A percentile compares a stretch with the other conserved stretches of the same genome.
These are phyloP conservation scores for Oncopeltus fasciatus DNA, from an alignment of 1,140 invertebrate species.

Conservation along the genomic window DNA sequence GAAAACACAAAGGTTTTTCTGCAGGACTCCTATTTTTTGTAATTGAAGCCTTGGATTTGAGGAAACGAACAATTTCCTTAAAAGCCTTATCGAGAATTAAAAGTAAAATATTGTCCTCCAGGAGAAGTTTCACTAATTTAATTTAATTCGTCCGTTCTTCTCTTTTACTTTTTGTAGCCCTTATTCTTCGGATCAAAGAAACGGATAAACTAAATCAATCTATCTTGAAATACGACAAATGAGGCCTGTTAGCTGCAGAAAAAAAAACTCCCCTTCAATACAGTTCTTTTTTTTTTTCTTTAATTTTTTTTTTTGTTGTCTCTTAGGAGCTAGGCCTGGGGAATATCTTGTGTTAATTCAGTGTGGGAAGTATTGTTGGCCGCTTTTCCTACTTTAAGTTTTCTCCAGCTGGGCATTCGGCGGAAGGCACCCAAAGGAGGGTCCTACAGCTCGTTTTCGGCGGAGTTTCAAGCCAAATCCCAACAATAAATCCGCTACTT, in stretches of 20 bases:
- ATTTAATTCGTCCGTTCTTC: background rate
- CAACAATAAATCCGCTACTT: background rate
- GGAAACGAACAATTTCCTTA: conserved; percentile 9
- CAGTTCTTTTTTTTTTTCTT: background rate
- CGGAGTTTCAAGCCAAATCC: background rate
- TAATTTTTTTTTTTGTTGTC: background rate
- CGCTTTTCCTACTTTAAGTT: background rate
- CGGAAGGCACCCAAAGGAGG: background rate
- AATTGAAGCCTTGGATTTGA: conserved; percentile 8
- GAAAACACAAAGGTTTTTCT: background rate
- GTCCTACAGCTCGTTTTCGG: too few relatives aligned
- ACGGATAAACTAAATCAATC: conserved; percentile 10
- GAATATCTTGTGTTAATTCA: background rate
- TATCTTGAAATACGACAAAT: background rate
- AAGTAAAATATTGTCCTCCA: conserved; percentile 6
- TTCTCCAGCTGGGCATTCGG: background rate
- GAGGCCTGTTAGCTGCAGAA: background rate
- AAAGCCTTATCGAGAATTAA: conserved; percentile 9
- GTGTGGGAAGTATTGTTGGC: background rate
- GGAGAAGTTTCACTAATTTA: conserved; percentile 6
- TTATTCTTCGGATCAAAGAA: background rate
- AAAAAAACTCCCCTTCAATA: background rate
- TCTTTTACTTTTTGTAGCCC: background rate
- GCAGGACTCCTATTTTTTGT: background rate
- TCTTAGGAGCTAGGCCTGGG: background rate